Evolutionary conservation across 2,113 vertebrate genomes (phyloP).

Genomic region (Hymenochirus boettgeri): DNA sequence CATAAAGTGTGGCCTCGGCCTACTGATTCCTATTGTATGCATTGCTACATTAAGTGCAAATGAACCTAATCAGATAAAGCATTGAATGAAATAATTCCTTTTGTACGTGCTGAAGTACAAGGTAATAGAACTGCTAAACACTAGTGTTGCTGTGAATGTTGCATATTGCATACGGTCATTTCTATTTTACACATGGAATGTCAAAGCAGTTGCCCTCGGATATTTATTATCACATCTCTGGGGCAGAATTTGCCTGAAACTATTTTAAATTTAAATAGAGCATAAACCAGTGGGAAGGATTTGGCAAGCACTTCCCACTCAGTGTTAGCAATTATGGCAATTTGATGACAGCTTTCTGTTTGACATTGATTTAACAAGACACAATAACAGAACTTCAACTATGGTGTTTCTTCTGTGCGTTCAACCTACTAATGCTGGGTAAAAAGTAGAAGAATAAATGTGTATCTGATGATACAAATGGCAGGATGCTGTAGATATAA

Average conservation of each 20-base stretch:
- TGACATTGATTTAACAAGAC: slow-evolving; percentile 35
- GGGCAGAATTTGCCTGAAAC: slow-evolving; percentile 27
- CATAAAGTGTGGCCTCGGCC: no score
- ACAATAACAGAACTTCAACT: slow-evolving; percentile 21
- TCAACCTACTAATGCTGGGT: slow-evolving; percentile 8
- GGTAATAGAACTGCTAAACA: no score
- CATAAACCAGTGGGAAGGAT: slow-evolving; percentile 32
- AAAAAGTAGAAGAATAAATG: slow-evolving; percentile 9
- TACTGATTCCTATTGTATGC: no score
- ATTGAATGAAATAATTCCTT: no score
- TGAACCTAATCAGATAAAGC: no score
- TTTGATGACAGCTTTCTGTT: slow-evolving; percentile 37
- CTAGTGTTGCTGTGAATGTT: neutral
- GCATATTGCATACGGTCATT: neutral
- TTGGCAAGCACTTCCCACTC: slow-evolving; percentile 27
- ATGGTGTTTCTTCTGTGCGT: slow-evolving; percentile 10
- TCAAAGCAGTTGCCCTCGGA: slow-evolving; percentile 10
- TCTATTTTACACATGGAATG: neutral
- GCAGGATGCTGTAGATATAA: no score
- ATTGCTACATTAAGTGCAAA: no score
- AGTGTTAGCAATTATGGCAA: slow-evolving; percentile 39
- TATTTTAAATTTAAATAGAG: slow-evolving; percentile 34
- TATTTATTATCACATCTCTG: neutral
- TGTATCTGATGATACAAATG: no score
- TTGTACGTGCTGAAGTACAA: no score